phyloP scores from a whole-genome alignment of 2,888 invertebrate genomes.

The Leucania comma region DNA sequence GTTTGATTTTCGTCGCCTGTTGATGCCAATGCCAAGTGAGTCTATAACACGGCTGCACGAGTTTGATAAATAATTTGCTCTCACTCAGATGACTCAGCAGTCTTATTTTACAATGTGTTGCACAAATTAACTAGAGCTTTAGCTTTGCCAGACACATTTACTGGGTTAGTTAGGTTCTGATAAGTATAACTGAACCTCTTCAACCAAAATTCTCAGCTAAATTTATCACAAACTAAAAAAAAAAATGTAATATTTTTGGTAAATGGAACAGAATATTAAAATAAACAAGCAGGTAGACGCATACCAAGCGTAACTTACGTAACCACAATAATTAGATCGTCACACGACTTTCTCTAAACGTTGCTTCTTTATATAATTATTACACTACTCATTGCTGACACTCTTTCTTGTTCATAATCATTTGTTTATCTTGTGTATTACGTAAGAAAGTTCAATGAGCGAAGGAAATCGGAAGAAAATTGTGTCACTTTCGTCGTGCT shows the following conservation, averaged over 20 bases:
- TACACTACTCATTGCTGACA: constrained; percentile 16
- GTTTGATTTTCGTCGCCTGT: constrained; percentile 40
- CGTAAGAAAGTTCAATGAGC: constrained; percentile 37
- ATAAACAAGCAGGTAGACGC: constrained; percentile 11
- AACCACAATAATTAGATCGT: constrained; percentile 51
- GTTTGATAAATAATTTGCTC: constrained; percentile 37
- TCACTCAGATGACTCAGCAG: constrained; percentile 27
- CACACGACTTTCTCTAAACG: constrained; percentile 49
- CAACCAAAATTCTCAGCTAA: background rate
- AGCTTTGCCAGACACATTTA: background rate
- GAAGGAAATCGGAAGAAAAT: constrained; percentile 40
- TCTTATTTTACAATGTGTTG: constrained; percentile 12
- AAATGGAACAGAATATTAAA: background rate
- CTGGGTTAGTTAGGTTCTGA: no score
- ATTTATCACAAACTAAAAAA: background rate
- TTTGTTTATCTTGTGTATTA: constrained; percentile 43
- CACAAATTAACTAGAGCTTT: background rate
- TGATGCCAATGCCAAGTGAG: constrained; percentile 47
- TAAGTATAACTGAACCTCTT: no score
- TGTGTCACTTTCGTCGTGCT: constrained; percentile 45
- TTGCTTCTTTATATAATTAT: constrained; percentile 11
- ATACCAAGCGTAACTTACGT: constrained; percentile 33
- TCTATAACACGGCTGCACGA: constrained; percentile 11
- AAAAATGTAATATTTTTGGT: background rate
- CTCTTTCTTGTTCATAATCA: constrained; percentile 21